Conservation (phyloP, 2,888 invertebrate genomes). For the Volucella inanis region DNA sequence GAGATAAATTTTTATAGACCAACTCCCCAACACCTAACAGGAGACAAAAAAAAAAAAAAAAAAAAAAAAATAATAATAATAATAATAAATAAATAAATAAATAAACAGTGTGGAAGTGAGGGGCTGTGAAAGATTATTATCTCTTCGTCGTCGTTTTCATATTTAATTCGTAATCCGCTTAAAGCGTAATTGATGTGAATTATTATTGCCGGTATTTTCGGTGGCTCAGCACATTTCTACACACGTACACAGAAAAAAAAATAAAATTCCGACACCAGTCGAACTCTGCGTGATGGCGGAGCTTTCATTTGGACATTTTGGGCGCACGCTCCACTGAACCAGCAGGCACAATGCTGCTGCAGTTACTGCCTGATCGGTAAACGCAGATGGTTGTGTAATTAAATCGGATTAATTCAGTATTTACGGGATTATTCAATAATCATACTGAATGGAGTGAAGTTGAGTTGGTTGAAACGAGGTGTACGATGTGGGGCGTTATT, state of each 20-base stretch:
- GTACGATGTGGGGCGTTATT: conserved; percentile 16
- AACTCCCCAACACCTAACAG: background rate
- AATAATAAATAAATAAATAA: no score
- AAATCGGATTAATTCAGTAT: conserved; percentile 74
- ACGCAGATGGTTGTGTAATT: conserved; percentile 74
- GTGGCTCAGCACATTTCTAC: conserved; percentile 63
- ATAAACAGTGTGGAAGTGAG: background rate
- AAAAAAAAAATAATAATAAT: no score
- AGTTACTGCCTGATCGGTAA: conserved; percentile 66
- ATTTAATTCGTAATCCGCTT: conserved; percentile 75
- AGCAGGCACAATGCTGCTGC: conserved; percentile 4
- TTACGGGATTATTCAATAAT: conserved; percentile 72
- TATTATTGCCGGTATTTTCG: conserved; percentile 73
- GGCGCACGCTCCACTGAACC: conserved; percentile 20
- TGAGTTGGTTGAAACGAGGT: background rate
- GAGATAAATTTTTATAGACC: conserved; percentile 25
- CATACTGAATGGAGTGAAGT: conserved; percentile 45
- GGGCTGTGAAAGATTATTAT: conserved; percentile 59
- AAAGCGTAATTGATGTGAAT: conserved; percentile 73
- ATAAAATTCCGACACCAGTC: background rate
- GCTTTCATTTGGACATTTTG: background rate
- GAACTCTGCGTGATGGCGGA: conserved; percentile 36
- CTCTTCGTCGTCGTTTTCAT: conserved; percentile 62
- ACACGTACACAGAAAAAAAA: conserved; percentile 13
- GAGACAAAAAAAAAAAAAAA: background rate